Conservation (phyloP, 1,140 invertebrate species). For the Drosophila ironensis region DNA sequence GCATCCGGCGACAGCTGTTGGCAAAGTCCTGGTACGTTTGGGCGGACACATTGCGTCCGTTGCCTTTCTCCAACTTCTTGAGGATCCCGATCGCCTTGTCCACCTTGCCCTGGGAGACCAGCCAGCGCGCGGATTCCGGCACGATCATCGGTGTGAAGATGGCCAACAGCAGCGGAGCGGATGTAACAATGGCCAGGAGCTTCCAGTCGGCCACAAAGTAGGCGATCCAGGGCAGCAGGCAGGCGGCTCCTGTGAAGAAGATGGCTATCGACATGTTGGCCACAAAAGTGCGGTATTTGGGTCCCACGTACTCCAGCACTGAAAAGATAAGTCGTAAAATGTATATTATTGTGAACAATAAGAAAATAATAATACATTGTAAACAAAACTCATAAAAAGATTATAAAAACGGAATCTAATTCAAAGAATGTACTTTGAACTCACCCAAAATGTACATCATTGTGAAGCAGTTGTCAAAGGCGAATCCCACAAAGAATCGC, state of each 20-base stretch:
- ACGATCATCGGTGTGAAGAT: slow-evolving; percentile 88
- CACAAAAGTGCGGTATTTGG: slow-evolving; percentile 93
- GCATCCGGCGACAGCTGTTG: slow-evolving; percentile 58
- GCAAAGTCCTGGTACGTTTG: slow-evolving; percentile 88
- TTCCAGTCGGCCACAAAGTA: slow-evolving; percentile 90
- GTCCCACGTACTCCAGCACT: slow-evolving; percentile 94
- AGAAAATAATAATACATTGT: not conserved
- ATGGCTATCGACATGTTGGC: slow-evolving; percentile 95
- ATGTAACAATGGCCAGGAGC: slow-evolving; percentile 87
- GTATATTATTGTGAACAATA: slow-evolving; percentile 97
- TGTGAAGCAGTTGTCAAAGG: slow-evolving; percentile 95
- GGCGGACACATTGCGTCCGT: slow-evolving; percentile 88
- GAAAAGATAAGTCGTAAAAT: slow-evolving; percentile 85
- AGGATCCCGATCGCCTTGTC: slow-evolving; percentile 90
- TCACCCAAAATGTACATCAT: slow-evolving; percentile 96
- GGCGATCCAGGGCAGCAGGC: slow-evolving; percentile 91
- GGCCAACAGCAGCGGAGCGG: slow-evolving; percentile 88
- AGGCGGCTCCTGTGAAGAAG: slow-evolving; percentile 92
- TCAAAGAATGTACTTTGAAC: slow-evolving; percentile 51
- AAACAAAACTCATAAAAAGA: not conserved
- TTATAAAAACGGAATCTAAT: too few relatives aligned
- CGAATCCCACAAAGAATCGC: slow-evolving; percentile 91
- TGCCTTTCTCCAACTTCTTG: slow-evolving; percentile 90
- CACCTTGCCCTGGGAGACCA: slow-evolving; percentile 90
- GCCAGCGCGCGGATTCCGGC: slow-evolving; percentile 92